A percentile compares a stretch with the other conserved stretches of the same genome.
These are phyloP conservation scores for Acromyrmex charruanus DNA, from an alignment of 1,140 invertebrate genomes.

Conservation along the genomic window DNA sequence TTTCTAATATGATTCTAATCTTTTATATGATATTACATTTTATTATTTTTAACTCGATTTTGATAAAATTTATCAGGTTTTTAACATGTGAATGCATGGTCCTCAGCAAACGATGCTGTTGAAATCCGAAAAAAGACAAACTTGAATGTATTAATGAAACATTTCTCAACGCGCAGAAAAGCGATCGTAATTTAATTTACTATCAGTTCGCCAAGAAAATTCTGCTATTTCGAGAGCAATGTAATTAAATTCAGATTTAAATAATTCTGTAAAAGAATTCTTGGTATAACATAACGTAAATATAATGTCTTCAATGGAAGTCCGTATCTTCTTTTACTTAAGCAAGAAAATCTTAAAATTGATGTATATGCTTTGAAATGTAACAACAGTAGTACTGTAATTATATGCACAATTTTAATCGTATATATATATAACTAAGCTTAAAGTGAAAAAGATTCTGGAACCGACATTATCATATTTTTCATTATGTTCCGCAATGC, in stretches of 20 bases:
- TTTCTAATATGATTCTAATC: background rate
- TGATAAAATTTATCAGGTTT: background rate
- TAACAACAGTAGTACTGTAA: background rate
- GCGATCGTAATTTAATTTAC: slow-evolving; percentile 6
- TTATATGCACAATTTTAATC: slow-evolving; percentile 1
- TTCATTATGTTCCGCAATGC: background rate
- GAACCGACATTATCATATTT: background rate
- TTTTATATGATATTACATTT: background rate
- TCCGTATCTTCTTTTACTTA: background rate
- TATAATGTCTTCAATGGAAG: background rate
- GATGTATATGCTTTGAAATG: background rate
- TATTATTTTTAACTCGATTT: slow-evolving; percentile 17
- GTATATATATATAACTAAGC: background rate
- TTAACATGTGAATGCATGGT: slow-evolving; percentile 7
- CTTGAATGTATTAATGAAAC: slow-evolving; percentile 23
- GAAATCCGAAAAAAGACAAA: slow-evolving; percentile 41
- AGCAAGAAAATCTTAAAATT: background rate
- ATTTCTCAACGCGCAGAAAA: background rate
- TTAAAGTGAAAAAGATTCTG: background rate
- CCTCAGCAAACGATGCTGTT: background rate
- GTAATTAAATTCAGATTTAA: slow-evolving; percentile 30
- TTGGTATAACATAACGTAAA: slow-evolving; percentile 6
- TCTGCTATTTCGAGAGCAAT: background rate
- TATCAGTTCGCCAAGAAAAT: background rate
- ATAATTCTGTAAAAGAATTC: background rate